Base-by-base conservation (phyloP, 1,140 invertebrate genomes). In the Ruditapes philippinarum region DNA sequence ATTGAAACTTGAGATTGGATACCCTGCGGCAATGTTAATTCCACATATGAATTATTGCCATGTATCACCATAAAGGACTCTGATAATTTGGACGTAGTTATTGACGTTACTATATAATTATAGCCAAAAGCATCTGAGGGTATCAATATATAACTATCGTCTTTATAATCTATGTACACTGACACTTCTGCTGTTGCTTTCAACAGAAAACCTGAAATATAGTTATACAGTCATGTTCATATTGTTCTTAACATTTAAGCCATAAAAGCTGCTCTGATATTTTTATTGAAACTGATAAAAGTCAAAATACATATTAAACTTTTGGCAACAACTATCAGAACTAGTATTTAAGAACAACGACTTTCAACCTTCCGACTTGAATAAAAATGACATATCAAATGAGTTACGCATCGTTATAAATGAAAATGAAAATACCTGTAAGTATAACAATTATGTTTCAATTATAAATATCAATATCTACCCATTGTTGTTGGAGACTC, bases 51-150 rank as follows among this genome's bases (percentile, higher is more conserved):
- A 51, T 84, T 54, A 57, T 70, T 73, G 19, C 82, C 82, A 73
- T 84, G 82, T 40, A 84, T 54, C 28, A 84, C 62, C 14, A 84
- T 38, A 42, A 84, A 74, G 0, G 82, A 49, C 14, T 73, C 65
- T 1, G n/a, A 17, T 33, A 84, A 84, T 40, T 19, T n/a, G 5
- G 28, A 31, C 19, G 82, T 73, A 25, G 38, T 4, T 31, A 54
- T 17, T 45, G 60, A 42, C 5, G 82, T 38, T 5, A 84, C 45
- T n/a, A 84, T 40, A 17, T 84, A 84, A 45, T 49, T 57, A 14
- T 65, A 70, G n/a, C 82, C 82, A n/a, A 36, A 9, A 25, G 65
- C 42, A 51, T 84, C 82, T 14, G 9, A 38, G 0, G 82, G 82
- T 14, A 73, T 33, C 17, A 84, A 5, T 0, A 57, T 38, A 25